Conservation (phyloP, 2,888 invertebrate genomes). For the Scaptomyza tumidula region DNA sequence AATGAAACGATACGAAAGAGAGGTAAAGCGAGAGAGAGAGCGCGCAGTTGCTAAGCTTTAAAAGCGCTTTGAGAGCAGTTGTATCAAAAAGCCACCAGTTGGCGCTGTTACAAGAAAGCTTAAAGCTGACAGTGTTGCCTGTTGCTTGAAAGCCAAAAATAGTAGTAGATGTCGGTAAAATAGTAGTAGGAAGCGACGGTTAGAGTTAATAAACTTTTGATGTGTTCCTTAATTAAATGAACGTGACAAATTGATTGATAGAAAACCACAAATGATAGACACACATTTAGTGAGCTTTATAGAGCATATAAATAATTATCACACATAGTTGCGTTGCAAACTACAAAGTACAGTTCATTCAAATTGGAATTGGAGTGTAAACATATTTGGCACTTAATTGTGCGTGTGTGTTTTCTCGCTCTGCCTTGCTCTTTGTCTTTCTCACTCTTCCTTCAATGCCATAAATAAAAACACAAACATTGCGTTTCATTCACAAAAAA, state of each 20-base stretch:
- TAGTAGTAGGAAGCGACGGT: not conserved
- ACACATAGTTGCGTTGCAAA: slow-evolving; percentile 1
- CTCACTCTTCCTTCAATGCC: not conserved
- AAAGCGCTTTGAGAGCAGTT: slow-evolving; percentile 28
- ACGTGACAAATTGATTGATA: slow-evolving; percentile 49
- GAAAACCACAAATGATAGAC: not conserved
- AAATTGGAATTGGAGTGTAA: slow-evolving; percentile 47
- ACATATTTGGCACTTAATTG: slow-evolving; percentile 47
- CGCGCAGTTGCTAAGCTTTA: slow-evolving; percentile 33
- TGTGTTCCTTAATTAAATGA: slow-evolving; percentile 39
- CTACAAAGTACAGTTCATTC: slow-evolving; percentile 47
- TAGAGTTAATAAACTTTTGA: not conserved
- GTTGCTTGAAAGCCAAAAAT: not conserved
- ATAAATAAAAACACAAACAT: slow-evolving; percentile 40
- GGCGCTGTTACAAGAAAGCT: slow-evolving; percentile 51
- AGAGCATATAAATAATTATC: slow-evolving; percentile 26
- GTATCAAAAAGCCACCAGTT: slow-evolving; percentile 30
- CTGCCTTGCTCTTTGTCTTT: not conserved
- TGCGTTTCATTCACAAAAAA: slow-evolving; percentile 56
- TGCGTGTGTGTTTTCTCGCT: slow-evolving; percentile 23
- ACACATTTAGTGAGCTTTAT: slow-evolving; percentile 3
- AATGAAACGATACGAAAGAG: not conserved
- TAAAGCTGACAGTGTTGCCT: slow-evolving; percentile 42
- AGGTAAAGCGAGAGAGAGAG: not conserved
- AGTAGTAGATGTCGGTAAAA: slow-evolving; percentile 2